phyloP scores from a whole-genome alignment of 2,888 invertebrate genomes.

The Machimus rusticus region DNA sequence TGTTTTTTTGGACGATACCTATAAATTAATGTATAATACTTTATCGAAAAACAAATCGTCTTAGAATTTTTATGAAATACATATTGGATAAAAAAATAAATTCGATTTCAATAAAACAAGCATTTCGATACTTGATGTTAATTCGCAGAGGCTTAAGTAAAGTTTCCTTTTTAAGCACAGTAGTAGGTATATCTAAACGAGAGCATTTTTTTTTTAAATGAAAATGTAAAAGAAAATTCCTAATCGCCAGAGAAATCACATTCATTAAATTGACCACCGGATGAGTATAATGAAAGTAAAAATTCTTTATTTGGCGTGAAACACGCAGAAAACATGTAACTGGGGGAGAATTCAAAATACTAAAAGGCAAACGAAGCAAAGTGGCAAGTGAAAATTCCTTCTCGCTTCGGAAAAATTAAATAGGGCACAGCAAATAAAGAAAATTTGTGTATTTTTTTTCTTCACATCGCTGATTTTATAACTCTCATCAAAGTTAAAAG shows the following conservation, averaged over 20 bases:
- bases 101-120: background rate
- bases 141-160: background rate
- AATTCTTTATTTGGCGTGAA: background rate
- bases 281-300: conserved; percentile 17
- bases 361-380: background rate
- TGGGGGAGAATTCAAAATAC: background rate
- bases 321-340: background rate
- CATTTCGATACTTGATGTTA: background rate
- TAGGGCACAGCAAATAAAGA: conserved; percentile 6
- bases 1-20: too few relatives aligned
- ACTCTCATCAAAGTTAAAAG: background rate
- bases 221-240: background rate
- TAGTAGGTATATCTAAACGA: background rate
- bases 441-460: background rate
- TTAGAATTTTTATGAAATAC: too few relatives aligned
- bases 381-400: background rate
- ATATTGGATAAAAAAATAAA: too few relatives aligned
- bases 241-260: background rate
- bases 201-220: background rate
- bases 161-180: background rate
- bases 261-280: background rate
- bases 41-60: too few relatives aligned
- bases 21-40: too few relatives aligned
- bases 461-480: background rate
- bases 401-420: background rate